A percentile compares a stretch with the other conserved stretches of the same genome.
Conservation (phyloP, 2,888 invertebrate species). For the Allolobophora icterica region DNA sequence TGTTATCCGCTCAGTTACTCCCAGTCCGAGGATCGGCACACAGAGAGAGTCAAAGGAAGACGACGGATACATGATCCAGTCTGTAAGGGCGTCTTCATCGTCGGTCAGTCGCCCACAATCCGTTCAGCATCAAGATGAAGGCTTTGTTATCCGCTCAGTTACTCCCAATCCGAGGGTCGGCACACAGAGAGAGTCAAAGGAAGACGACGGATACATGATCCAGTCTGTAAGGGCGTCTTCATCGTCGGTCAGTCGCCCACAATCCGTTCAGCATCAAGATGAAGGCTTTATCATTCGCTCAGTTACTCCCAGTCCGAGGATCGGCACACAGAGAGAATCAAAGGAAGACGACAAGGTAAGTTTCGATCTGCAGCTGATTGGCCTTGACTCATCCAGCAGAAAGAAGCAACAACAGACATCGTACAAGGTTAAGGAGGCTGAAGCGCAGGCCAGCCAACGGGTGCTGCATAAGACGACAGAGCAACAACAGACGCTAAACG, state of each 20-base stretch:
- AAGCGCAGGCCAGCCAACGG: neutral
- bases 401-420: neutral
- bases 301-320: too few species aligned
- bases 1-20: constrained; percentile 1
- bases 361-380: constrained; percentile 28
- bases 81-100: neutral
- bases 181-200: neutral
- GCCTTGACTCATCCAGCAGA: neutral
- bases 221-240: too few species aligned
- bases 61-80: constrained; percentile 11
- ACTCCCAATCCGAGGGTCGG: neutral
- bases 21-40: neutral
- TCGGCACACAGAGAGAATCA: too few species aligned
- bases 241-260: too few species aligned
- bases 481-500: neutral
- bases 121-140: neutral
- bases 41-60: neutral
- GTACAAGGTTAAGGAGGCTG: neutral
- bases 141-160: neutral
- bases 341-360: neutral
- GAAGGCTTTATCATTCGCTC: too few species aligned
- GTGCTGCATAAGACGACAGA: neutral
- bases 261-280: too few species aligned
- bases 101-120: neutral
- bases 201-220: too few species aligned